Conservation (phyloP, 2,113 vertebrate genomes). For the Microcebus murinus region DNA sequence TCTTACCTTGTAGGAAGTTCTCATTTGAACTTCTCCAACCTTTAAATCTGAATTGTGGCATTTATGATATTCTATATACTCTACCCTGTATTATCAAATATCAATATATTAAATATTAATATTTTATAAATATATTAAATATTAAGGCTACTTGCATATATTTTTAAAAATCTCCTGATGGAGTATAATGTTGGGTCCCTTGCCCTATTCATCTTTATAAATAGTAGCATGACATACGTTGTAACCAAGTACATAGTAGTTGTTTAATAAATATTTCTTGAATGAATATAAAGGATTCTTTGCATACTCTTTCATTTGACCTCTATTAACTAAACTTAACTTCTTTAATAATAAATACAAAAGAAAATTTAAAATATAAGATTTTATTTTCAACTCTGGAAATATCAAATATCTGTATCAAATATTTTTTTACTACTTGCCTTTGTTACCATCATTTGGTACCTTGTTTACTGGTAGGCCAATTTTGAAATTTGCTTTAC, state of each 20-base stretch:
- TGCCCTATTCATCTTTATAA: background rate
- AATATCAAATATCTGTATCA: constrained; percentile 19
- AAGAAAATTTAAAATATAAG: constrained; percentile 23
- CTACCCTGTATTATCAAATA: background rate
- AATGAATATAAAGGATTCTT: background rate
- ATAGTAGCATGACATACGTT: background rate
- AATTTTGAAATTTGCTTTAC: constrained; percentile 5
- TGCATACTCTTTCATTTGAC: constrained; percentile 9
- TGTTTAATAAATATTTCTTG: constrained; percentile 37
- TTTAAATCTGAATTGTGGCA: background rate
- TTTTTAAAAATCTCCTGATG: background rate
- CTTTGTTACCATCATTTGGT: background rate
- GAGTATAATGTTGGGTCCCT: background rate
- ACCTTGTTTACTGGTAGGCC: background rate
- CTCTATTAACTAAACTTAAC: constrained; percentile 8
- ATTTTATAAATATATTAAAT: background rate
- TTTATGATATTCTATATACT: background rate
- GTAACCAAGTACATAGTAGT: background rate
- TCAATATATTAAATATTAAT: background rate
- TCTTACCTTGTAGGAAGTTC: background rate
- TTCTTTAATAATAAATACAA: constrained; percentile 20
- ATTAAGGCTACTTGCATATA: background rate
- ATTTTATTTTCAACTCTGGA: constrained; percentile 29
- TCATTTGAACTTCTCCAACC: background rate
- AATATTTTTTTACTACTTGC: constrained; percentile 22